Percentiles rank a stretch among this genome's conserved stretches.
Evolutionary conservation across 2,113 vertebrate genomes (phyloP).

Genomic region (Heliornis fulica): DNA sequence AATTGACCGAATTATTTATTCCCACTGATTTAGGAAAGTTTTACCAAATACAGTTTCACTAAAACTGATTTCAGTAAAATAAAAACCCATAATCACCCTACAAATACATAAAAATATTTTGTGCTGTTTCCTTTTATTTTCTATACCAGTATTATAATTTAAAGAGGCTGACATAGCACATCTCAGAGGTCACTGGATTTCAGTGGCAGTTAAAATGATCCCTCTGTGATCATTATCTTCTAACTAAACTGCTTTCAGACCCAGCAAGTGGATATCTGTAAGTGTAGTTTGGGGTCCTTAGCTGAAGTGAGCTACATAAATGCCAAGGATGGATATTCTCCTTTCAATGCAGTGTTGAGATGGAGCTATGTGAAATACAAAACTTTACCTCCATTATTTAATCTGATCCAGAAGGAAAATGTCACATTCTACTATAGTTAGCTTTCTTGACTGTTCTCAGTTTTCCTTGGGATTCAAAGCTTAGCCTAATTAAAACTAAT

Average conservation of each 20-base stretch:
- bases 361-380: background rate
- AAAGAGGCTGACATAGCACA: background rate
- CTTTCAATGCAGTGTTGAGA: background rate
- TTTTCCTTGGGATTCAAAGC: background rate
- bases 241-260: background rate
- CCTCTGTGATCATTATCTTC: background rate
- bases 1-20: background rate
- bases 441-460: background rate
- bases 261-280: background rate
- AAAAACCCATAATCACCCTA: background rate
- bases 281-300: background rate
- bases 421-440: background rate
- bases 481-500: background rate
- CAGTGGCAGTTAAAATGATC: background rate
- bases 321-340: background rate
- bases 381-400: background rate
- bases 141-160: background rate
- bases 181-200: background rate
- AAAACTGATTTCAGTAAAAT: background rate
- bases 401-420: background rate
- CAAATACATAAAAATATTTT: background rate
- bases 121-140: background rate
- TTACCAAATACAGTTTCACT: background rate
- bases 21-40: background rate
- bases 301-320: background rate